Percentiles rank a stretch among this genome's conserved stretches.
phyloP scores from a whole-genome alignment of 2,113 vertebrate genomes.

The Vulpes ferrilata region DNA sequence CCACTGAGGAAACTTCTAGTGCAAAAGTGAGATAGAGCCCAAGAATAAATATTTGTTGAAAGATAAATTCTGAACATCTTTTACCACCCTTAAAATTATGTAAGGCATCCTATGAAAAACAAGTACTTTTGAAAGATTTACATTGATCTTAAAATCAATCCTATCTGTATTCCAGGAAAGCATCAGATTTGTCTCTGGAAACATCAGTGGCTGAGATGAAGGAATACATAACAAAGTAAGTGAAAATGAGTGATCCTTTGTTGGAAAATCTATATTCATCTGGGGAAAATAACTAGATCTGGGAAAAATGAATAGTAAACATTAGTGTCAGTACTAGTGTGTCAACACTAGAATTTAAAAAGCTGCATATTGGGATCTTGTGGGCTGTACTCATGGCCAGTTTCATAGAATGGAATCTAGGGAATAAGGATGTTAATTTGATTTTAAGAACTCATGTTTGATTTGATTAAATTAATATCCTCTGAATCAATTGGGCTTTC shows the following conservation, averaged over 20 bases:
- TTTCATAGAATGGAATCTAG: slow-evolving; percentile 30
- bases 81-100: slow-evolving; percentile 31
- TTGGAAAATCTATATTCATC: slow-evolving; percentile 42
- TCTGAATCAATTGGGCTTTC: slow-evolving; percentile 45
- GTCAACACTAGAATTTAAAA: background rate
- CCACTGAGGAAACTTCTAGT: background rate
- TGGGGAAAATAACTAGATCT: slow-evolving; percentile 9
- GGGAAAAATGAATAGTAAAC: slow-evolving; percentile 1
- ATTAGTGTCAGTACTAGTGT: background rate
- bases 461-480: slow-evolving; percentile 62
- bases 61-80: slow-evolving; percentile 42
- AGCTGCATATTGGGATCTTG: background rate
- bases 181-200: slow-evolving; percentile 72
- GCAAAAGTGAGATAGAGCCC: slow-evolving; percentile 1
- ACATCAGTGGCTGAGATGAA: slow-evolving; percentile 81
- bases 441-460: slow-evolving; percentile 54
- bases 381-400: background rate
- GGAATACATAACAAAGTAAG: slow-evolving; percentile 80
- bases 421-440: slow-evolving; percentile 41
- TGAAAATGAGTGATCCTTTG: slow-evolving; percentile 48
- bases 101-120: slow-evolving; percentile 48
- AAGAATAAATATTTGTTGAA: slow-evolving; percentile 35
- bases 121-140: slow-evolving; percentile 40
- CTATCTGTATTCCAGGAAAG: slow-evolving; percentile 70
- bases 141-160: slow-evolving; percentile 42